phyloP scores from a whole-genome alignment of 2,888 invertebrate genomes.

The Aleiodes testaceus region DNA sequence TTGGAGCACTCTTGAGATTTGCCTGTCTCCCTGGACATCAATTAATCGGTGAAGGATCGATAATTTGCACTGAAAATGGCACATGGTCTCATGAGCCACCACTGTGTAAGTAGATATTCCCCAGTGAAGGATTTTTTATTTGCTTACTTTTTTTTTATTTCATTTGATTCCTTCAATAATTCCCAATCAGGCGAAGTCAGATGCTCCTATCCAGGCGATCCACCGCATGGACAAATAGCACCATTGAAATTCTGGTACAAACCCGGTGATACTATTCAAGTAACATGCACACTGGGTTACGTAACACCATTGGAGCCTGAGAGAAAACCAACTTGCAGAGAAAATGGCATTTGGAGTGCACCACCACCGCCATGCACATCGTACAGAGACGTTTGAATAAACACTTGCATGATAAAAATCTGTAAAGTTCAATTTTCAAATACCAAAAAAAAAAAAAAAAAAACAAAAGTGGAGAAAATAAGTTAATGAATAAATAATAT shows the following conservation, averaged over 20 bases:
- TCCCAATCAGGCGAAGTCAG: constrained; percentile 78
- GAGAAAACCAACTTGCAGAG: constrained; percentile 78
- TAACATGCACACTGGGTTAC: constrained; percentile 81
- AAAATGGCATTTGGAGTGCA: constrained; percentile 81
- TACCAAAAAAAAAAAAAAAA: not conserved
- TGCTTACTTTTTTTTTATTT: not conserved
- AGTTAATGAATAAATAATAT: not conserved
- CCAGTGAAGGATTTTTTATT: constrained; percentile 76
- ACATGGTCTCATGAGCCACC: constrained; percentile 92
- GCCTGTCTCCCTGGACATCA: constrained; percentile 81
- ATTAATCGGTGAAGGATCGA: constrained; percentile 85
- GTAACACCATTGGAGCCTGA: constrained; percentile 75
- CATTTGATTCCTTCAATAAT: not conserved
- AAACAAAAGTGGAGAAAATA: too few species aligned
- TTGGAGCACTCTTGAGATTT: constrained; percentile 87
- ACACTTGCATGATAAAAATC: not conserved
- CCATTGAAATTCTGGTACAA: constrained; percentile 84
- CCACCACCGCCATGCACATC: constrained; percentile 81
- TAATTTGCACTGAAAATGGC: constrained; percentile 90
- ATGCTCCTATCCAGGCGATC: constrained; percentile 83
- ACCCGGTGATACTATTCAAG: constrained; percentile 82
- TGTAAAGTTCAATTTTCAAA: constrained; percentile 4
- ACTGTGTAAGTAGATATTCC: constrained; percentile 78
- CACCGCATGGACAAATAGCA: constrained; percentile 80
- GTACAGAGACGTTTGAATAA: constrained; percentile 76